Evolutionary conservation across 2,888 invertebrate species (phyloP), one percentile per base, ranked within the genome.

Genomic region (Catonia carolina): DNA sequence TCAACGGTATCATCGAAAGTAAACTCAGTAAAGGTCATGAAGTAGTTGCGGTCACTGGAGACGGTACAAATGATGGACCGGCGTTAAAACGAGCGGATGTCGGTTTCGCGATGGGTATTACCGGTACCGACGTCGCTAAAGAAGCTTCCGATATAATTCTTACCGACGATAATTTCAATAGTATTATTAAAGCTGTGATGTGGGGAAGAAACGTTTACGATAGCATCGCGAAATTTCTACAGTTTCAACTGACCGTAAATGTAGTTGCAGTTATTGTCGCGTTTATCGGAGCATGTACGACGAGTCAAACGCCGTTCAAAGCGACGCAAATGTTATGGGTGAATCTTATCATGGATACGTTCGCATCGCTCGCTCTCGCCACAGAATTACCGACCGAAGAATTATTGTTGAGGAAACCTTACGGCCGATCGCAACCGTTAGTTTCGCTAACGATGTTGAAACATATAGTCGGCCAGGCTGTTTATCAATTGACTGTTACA

Each of bases 171-270:
- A 80, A 80, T 67, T 81, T 80, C 66, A 76, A 74, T 23, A 76
- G 77, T 64, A 81, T 80, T 53, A 79, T 81, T 15, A 80, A 78
- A 64, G 79, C 80, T 45, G 78, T 81, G 27, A 79, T 80, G 78
- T 81, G 80, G 80, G 80, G 81, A 3, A 68, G 80, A 39, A 81
- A 81, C 65, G 79, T 81, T n/a, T 81, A 81, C 65, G 80, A 81
- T 69, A 77, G 75, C 67, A 81, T 80, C 60, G 75, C 78, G 54
- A 80, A 81, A 67, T 81, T 81, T 67, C 68, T 80, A 18, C 79
- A 80, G 69, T 80, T 80, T 66, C 81, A 82, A 67, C 70, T 81
- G 58, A 80, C 81, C 17, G 80, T 81, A 55, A 81, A 81, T 64
- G 72, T 78, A 12, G 80, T 81, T 1, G 80, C 81, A 45, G 78